Base-by-base conservation (phyloP, 1,140 invertebrate genomes). In the Pseudomyrmex dendroicus region DNA sequence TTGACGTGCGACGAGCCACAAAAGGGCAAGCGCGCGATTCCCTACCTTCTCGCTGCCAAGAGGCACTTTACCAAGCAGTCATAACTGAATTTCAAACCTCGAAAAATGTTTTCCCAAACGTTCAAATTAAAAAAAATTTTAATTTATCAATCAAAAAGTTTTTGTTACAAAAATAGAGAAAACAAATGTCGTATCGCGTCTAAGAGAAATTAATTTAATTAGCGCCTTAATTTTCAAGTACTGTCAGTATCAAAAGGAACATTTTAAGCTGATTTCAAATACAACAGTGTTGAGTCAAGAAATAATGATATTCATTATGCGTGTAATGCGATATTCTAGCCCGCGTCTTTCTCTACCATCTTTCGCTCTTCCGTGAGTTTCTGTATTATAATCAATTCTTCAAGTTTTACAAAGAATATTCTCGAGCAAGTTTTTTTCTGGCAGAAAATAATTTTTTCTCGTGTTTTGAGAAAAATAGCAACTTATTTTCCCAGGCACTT, bases 1-100 rank as follows among this genome's bases (percentile, higher is more conserved):
- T 80, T 80, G 76, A 80, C 76, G 66, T 80, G 66, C 54, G 66
- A 80, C 76, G 54, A 61, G 76, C 66, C 66, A 61, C 54, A 44
- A 80, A 72, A 80, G 66, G 54, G 35, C 66, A 52, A 70, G 22
- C 76, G 46, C 76, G 46, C 44, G 66, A 61, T 67, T 13, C n/a
- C 20, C 35, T 46, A 17, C 5, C 20, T 10, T 70, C 15, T n/a
- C 44, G 44, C 15, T 15, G 25, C 62, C 66, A 48, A 48, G 12
- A 46, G 54, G 54, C 44, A 59, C 54, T 80, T 72, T 13, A n/a
- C 66, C 8, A 48, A 70, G 48, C 61, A 72, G 72, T 80, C 66
- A 15, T 25, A 57, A 59, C 64, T 20, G 20, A 70, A 44, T 66
- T 76, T 54, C 48, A 12, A 1, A 12, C 2, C 5, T 0, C 9